Base-by-base conservation (phyloP, 1,140 invertebrate genomes). In the Maniola jurtina region DNA sequence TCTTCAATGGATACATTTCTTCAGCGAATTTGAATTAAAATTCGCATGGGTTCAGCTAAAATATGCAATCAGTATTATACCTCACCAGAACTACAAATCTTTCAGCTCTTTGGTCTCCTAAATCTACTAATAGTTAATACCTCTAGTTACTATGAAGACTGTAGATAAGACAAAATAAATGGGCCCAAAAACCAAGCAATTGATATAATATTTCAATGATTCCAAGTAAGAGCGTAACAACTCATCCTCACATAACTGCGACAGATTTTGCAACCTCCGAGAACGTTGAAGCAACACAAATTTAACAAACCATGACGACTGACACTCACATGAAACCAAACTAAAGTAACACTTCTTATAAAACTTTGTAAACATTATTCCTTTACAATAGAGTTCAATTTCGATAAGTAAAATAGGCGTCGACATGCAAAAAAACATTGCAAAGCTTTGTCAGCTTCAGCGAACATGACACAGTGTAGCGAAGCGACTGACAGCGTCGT, bases 201-300 rank as follows among this genome's bases (percentile, higher is more conserved):
- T 25, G 25, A 25, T 25, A 25, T 25, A n/a, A 2, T 25, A 25
- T 25, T 25, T 25, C 25, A 25, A 25, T 25, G 25, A 25, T 25
- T 25, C 4, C 42, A 45, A 45, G 42, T 45, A n/a, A n/a, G 9
- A 45, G 42, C 13, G 9, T 40, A 9, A 11, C 38, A 9, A 11
- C 38, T 45, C 13, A 45, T 52, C 71, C 73, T 75, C 77, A 77
- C 69, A 77, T 65, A 63, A 73, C 68, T 81, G 80, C 79, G 76
- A 84, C 79, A 83, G 75, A 80, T 83, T 79, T 84, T 80, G 84
- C 84, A 84, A 86, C 79, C 73, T 80, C 72, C 67, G 60, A 70
- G 63, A 76, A 66, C 77, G 72, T 73, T 88, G 83, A 78, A 77
- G 84, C 78, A 88, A 85, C 77, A 68, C 63, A 66, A 42, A 58